Base-by-base conservation (phyloP, 2,113 vertebrate species). In the Forbesichthys papilliferus region DNA sequence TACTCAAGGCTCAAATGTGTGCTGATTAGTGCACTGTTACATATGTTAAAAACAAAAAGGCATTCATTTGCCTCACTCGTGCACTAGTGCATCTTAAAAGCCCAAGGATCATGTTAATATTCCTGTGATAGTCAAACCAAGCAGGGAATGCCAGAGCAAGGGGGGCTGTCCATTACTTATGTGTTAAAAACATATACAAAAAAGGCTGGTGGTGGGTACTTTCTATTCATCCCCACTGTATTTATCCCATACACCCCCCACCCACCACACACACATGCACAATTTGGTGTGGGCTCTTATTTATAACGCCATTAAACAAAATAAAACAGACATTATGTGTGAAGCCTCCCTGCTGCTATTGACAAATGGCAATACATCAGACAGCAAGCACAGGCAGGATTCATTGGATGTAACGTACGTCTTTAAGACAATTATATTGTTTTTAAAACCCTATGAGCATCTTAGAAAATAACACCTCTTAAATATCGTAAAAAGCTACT, bases 41-140 rank as follows among this genome's bases (percentile, higher is more conserved):
- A 87, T 88, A 90, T 87, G 81, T 81, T 82, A 84, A 89, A 84
- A 78, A 81, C 83, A 91, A 89, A 42, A 88, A 84, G 77, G 80
- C 75, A 83, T 72, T 62, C 49, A 82, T 89, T 82, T 81, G 57
- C 68, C 55, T 81, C 71, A 48, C 73, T 82, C 75, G 61, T 70
- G 77, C 77, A 61, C 62, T 73, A 71, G 55, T 79, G 73, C 74
- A 80, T 77, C 65, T 34, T 61, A 71, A 59, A 69, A 36, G 48
- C 65, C 42, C 58, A 42, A 74, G 68, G 59, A 61, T 68, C 68
- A 79, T 83, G 79, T 84, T 61, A 66, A 73, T 73, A 71, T 75
- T 68, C 69, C 64, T 71, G 65, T 59, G 60, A 66, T 66, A 52
- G 64, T 77, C 64, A 84, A 73, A 81, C 75, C 71, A 74, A 83